These are phyloP conservation scores for Chrysocyon brachyurus DNA, from an alignment of 2,797 vertebrate species.

Conservation along the genomic window DNA sequence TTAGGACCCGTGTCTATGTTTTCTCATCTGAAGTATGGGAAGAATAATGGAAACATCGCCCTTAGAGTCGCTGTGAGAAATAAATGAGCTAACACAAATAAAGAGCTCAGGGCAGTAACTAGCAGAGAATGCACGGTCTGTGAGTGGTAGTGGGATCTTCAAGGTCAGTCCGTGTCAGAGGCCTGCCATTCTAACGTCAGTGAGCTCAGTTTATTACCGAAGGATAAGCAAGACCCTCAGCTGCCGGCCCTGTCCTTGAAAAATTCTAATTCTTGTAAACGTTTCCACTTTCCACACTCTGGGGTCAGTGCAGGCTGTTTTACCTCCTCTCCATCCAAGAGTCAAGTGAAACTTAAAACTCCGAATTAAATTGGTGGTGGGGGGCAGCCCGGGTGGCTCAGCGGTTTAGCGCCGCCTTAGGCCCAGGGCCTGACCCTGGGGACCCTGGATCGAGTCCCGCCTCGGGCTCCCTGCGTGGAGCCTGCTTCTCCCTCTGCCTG, in stretches of 20 bases:
- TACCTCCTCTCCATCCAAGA: slow-evolving; percentile 72
- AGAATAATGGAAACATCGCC: background rate
- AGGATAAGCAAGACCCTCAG: slow-evolving; percentile 70
- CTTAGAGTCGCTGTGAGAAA: background rate
- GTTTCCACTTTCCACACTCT: slow-evolving; percentile 84
- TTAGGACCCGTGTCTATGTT: background rate
- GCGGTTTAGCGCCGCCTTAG: no score
- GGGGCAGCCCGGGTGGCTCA: no score
- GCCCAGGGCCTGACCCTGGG: no score
- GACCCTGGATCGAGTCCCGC: no score
- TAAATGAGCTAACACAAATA: background rate
- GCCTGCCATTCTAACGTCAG: background rate
- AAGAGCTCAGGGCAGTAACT: background rate
- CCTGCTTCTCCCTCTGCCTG: no score
- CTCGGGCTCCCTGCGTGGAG: no score
- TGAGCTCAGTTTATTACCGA: slow-evolving; percentile 49
- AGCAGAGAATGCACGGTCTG: background rate
- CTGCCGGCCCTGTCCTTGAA: slow-evolving; percentile 57
- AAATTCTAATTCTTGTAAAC: slow-evolving; percentile 84
- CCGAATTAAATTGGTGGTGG: background rate
- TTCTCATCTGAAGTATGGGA: slow-evolving; percentile 16
- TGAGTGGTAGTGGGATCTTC: background rate
- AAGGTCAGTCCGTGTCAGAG: background rate
- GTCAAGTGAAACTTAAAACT: slow-evolving; percentile 79
- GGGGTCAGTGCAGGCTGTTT: slow-evolving; percentile 76